Base-by-base conservation (phyloP, 30 jellyfish, hydroid and myxozoan species). In the Aurelia aurita complex sp. Pacific region DNA sequence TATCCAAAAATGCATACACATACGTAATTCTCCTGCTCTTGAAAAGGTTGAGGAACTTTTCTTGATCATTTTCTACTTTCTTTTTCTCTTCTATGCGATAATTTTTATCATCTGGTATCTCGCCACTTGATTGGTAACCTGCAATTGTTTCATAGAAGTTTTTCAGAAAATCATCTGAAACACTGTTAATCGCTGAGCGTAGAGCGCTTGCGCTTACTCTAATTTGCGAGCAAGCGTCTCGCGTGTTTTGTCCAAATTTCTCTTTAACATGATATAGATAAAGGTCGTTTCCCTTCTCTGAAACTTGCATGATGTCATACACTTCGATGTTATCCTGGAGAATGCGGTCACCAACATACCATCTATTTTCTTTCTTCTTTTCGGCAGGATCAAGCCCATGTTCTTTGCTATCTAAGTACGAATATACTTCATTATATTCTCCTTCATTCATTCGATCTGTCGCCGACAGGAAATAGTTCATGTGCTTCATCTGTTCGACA, bases 201-300 rank as follows among this genome's bases (percentile, higher is more conserved):
- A 73, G 16, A 34, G 4, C 42, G 2, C 18, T 0, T 12, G 82
- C 82, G 38, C 82, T 73, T 61, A 11, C 54, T 17, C 55, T 42
- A 46, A 73, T 73, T 73, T 73, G 82, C 3, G 82, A 73, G 10
- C 82, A 73, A 0, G 82, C 82, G 14, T 38, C 82, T 46, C 82
- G 50, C 0, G 69, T 50, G 2, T 4, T 43, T 2, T 14, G 6
- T 8, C 69, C 82, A 35, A 73, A 52, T 2, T 5, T 29, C 13
- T 73, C 69, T 36, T 73, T 73, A 23, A 73, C 82, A 50, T 73
- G 82, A 35, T 73, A 73, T 0, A 73, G 69, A 35, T 73, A 73
- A 0, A 73, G 52, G 34, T 13, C 12, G 3, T 12, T 42, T 52
- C 12, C 12, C 4, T 73, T 9, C 12, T 46, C 40, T 0, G 4